Conservation (phyloP, 1,140 invertebrate species). For the Lasioglossum albipes region DNA sequence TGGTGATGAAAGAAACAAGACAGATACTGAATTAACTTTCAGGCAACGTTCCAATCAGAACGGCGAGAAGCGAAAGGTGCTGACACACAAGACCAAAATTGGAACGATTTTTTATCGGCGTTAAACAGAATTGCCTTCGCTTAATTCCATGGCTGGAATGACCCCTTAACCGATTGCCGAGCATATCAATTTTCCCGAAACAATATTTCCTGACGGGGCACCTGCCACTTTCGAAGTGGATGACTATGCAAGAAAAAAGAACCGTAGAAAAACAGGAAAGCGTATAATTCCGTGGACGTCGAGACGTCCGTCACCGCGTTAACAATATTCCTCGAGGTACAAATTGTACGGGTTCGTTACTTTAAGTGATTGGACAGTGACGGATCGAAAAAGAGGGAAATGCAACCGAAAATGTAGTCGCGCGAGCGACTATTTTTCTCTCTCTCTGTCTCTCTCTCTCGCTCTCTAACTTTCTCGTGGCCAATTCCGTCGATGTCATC, state of each 20-base stretch:
- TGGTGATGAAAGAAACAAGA: too few relatives aligned
- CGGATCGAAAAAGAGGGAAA: conserved; percentile 8
- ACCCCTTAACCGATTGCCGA: too few relatives aligned
- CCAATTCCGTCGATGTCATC: conserved; percentile 30
- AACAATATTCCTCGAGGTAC: background rate
- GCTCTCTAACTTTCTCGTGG: background rate
- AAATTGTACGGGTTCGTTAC: background rate
- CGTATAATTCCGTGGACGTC: background rate
- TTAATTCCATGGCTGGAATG: too few relatives aligned
- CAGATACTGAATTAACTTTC: too few relatives aligned
- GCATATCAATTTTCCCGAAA: background rate
- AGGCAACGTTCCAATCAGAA: too few relatives aligned
- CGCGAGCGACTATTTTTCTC: background rate
- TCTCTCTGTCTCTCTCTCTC: too few relatives aligned
- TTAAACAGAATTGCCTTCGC: too few relatives aligned
- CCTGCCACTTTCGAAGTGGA: background rate
- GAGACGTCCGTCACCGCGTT: background rate
- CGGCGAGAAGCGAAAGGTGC: too few relatives aligned
- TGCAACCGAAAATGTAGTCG: background rate
- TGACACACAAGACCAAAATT: too few relatives aligned
- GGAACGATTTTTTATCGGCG: too few relatives aligned
- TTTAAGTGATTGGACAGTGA: conserved; percentile 18
- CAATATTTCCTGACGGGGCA: background rate
- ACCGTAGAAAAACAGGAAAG: background rate
- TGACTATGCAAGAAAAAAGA: background rate